Evolutionary conservation across 2,888 invertebrate genomes (phyloP), one percentile per base, ranked within the genome.

Genomic region (Microctonus hyperodae): DNA sequence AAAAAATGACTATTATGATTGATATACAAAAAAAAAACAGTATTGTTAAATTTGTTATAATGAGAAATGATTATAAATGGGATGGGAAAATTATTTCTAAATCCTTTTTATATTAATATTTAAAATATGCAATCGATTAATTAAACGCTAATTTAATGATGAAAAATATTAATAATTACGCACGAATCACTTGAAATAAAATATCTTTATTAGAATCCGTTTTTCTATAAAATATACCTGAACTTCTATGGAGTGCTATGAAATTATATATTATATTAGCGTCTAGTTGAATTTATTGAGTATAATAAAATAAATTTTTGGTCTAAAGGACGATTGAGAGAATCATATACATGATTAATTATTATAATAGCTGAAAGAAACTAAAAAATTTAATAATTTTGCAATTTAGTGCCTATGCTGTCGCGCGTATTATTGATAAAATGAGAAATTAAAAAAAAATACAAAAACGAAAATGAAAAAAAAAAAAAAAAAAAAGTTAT

Each of bases 381-480:
- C 9, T 23, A 37, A 35, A 13, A 40, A 11, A 44, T 51, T 22
- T 10, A 58, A 57, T 35, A 64, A 50, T 53, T 67, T 62, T 58
- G 67, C 62, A 67, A 67, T 57, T 66, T 67, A 67, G 67, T 67
- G 67, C 67, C 67, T 67, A 67, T 56, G 67, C 67, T 67, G 40
- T 57, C 60, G 68, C 67, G 59, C 65, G 62, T 59, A 62, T 59
- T 62, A 61, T 53, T 64, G 56, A 37, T 58, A 37, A 60, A 58
- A 33, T 48, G 53, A 64, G 25, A 61, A 51, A 22, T 55, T 31
- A 23, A 28, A 44, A 33, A 35, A 4, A 37, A 50, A 22, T 64
- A 23, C 37, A 53, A 48, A 40, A 37, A 40, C 40, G 10, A 64
- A 60, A 25, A 22, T 58, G 35, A 40, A 57, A 44, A 57, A 33